Conservation (phyloP, 2,113 vertebrate species). For the Oryzias melastigma region DNA sequence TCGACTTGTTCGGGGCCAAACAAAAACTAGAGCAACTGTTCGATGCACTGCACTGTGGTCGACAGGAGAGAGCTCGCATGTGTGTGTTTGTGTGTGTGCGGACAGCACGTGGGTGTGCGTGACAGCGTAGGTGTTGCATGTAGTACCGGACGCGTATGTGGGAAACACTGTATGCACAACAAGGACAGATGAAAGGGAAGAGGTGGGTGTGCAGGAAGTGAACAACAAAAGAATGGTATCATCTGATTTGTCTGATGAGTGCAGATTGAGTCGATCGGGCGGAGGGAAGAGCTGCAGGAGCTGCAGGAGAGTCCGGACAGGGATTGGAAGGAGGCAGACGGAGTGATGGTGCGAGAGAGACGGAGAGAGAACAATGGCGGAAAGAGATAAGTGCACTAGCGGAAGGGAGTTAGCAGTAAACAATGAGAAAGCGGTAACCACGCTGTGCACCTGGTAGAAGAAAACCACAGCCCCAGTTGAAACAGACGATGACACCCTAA, state of each 20-base stretch:
- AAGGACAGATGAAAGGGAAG: constrained; percentile 62
- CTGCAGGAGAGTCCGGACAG: constrained; percentile 37
- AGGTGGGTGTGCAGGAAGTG: constrained; percentile 65
- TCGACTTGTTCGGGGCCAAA: constrained; percentile 34
- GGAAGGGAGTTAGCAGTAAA: constrained; percentile 83
- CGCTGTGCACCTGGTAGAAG: constrained; percentile 84
- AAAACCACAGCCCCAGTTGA: constrained; percentile 67
- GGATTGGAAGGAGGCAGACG: constrained; percentile 52
- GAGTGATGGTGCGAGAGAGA: constrained; percentile 50
- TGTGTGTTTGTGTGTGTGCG: constrained; percentile 13
- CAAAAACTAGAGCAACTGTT: constrained; percentile 59
- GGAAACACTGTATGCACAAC: constrained; percentile 61
- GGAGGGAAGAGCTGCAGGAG: constrained; percentile 20
- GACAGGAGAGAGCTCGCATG: constrained; percentile 9
- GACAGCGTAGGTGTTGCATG: constrained; percentile 47
- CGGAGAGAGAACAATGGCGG: constrained; percentile 59
- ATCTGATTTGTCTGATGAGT: constrained; percentile 59
- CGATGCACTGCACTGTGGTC: constrained; percentile 41
- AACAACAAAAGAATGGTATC: constrained; percentile 56
- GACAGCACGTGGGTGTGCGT: constrained; percentile 25
- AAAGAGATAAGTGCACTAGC: constrained; percentile 58
- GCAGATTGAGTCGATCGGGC: constrained; percentile 28
- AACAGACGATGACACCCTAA: constrained; percentile 67
- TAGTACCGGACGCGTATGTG: constrained; percentile 54
- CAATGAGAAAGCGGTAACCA: constrained; percentile 80